Evolutionary conservation across 1,140 invertebrate species (phyloP), one percentile per base, ranked within the genome.

Genomic region (Ridgeia piscesae): DNA sequence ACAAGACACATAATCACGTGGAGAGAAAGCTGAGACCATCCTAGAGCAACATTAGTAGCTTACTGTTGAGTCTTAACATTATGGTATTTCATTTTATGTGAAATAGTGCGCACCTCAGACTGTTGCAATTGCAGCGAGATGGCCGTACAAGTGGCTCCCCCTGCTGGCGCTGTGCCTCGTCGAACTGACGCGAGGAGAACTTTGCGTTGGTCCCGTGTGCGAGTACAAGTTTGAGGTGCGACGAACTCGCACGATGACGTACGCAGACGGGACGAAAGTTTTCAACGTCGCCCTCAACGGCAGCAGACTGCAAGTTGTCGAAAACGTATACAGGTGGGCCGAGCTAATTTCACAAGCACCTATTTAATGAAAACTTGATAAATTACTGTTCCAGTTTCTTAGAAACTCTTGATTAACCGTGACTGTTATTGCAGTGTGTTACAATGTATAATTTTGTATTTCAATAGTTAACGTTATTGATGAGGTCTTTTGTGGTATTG

Each of bases 181-280:
- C 58, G 58, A 77, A 77, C 58, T 77, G 11, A 21, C 58, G 0
- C 58, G 2, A 77, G 58, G 58, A 17, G n/a, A 91, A 33, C 33
- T 91, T 35, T 91, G 91, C 42, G 35, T 35, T 14, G 91, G 33
- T 33, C 33, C 33, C 0, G 42, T 91, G 34, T 91, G 91, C 91
- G 91, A 91, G 91, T 91, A 91, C 91, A 33, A 50, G 34, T 91
- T 91, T 48, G 91, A 17, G 11, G 42, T 91, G 34, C 35, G 35
- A 14, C 34, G 35, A 8, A 42, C 34, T 9, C 91, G 91, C 48
- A 35, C 91, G n/a, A 91, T 91, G 91, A 58, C 48, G 91, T 91
- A 91, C 34, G 33, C 34, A 17, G 21, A 31, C 21, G 33, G 34
- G 17, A 90, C 4, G 11, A 35, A 35, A 34, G 33, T 35, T 14